A percentile compares a stretch with the other conserved stretches of the same genome.
Conservation (phyloP, 2,888 invertebrate genomes). For the Callosobruchus maculatus region DNA sequence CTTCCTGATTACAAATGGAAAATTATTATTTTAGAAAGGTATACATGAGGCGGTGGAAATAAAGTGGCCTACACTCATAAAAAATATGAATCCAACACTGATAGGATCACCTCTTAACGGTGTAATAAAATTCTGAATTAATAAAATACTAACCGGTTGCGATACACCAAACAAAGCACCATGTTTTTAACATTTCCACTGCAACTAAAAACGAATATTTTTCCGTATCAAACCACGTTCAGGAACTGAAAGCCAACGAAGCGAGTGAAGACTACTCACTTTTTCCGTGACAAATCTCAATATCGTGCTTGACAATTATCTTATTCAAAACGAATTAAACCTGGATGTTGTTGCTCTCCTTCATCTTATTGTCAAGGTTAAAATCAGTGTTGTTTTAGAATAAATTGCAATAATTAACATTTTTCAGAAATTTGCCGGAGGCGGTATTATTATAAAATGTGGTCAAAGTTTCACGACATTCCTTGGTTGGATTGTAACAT, state of each 20-base stretch:
- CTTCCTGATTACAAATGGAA: too few species aligned
- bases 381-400: conserved; percentile 21
- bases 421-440: conserved; percentile 2
- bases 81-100: too few species aligned
- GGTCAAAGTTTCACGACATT: not conserved
- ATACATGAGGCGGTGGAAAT: too few species aligned
- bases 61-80: too few species aligned
- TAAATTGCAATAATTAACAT: conserved; percentile 20
- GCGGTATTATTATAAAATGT: not conserved
- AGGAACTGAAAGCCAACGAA: not conserved
- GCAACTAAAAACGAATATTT: not conserved
- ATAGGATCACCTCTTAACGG: too few species aligned
- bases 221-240: not conserved
- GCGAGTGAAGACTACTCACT: conserved; percentile 18
- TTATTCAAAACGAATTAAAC: conserved; percentile 20
- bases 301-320: conserved; percentile 18
- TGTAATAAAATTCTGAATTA: too few species aligned
- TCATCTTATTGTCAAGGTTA: conserved; percentile 27
- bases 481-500: not conserved
- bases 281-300: conserved; percentile 24
- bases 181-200: not conserved
- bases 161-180: not conserved
- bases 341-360: conserved; percentile 27
- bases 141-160: not conserved
- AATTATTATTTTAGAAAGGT: too few species aligned